Evolutionary conservation across 2,113 vertebrate species (phyloP), one percentile per base, ranked within the genome.

Genomic region (Malaclemys terrapin): DNA sequence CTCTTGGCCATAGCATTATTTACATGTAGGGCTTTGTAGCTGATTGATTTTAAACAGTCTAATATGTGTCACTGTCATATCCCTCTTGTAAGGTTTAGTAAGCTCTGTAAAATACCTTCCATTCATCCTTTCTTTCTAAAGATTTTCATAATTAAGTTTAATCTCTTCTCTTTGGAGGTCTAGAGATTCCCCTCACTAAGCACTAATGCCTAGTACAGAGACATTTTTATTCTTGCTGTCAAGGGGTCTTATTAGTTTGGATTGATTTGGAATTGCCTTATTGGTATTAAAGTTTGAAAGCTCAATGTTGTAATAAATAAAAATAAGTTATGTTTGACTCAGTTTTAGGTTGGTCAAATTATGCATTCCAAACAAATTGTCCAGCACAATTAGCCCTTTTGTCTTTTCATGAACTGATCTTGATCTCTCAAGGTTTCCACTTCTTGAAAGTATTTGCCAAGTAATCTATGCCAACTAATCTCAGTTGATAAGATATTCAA

Each of bases 91-190:
- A 92, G 31, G 84, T 87, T 84, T 94, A 56, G 10, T 76, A 29
- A 94, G n/a, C 31, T 6, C 50, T 85, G 93, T 89, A 88, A 52
- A 89, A 89, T 76, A 27, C 42, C 6, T 82, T 3, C 24, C 57
- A 88, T 59, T 6, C 17, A 80, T 22, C 7, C 31, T 93, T n/a
- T 5, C 1, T 59, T 75, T 25, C 10, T 27, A 6, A 93, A 88
- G 69, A 84, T 59, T 92, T 91, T 42, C 65, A 3, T 54, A 93
- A 96, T 91, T 35, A 80, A 94, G 27, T 92, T 94, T 93, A 94
- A 93, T 47, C 3, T 89, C 82, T 91, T 76, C 22, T n/a, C 89
- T 83, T 13, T n/a, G 72, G 76, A 13, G 69, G 49, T 87, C 54
- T 50, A 88, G 86, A 65, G 35, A 57, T 9, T 31, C 27, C 88